Evolutionary conservation across 2,797 vertebrate species (phyloP).

Genomic region (Brachyalestes nurse): DNA sequence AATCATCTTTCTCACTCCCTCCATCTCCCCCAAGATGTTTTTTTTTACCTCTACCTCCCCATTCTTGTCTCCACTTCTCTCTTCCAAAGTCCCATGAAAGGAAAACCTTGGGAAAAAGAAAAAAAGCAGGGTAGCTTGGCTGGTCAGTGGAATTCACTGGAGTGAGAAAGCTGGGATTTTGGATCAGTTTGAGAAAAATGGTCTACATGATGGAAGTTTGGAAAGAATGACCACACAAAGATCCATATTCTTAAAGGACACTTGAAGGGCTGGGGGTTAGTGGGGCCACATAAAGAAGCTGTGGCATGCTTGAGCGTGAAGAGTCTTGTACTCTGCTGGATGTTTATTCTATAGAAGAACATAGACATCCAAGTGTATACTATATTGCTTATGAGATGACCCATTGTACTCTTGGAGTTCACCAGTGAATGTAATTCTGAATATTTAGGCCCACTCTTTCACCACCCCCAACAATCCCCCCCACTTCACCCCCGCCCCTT

Average conservation of each 20-base stretch:
- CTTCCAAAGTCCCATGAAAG: slow-evolving; percentile 50
- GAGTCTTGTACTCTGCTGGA: background rate
- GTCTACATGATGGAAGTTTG: slow-evolving; percentile 26
- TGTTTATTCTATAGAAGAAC: background rate
- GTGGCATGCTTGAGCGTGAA: background rate
- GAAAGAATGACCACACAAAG: background rate
- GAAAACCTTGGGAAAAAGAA: background rate
- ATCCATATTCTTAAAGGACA: background rate
- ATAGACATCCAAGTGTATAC: background rate
- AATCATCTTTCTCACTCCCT: slow-evolving; percentile 68
- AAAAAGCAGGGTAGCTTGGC: slow-evolving; percentile 20
- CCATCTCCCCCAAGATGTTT: slow-evolving; percentile 51
- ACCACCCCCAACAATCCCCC: too few relatives aligned
- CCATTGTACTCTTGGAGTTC: slow-evolving; percentile 55
- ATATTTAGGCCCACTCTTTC: background rate
- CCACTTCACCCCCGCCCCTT: background rate
- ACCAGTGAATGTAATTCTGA: background rate
- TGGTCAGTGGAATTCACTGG: slow-evolving; percentile 33
- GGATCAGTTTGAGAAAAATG: slow-evolving; percentile 37
- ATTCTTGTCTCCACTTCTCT: slow-evolving; percentile 24
- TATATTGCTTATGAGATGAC: slow-evolving; percentile 41
- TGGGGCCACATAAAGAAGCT: background rate
- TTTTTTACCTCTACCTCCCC: background rate
- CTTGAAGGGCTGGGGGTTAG: background rate
- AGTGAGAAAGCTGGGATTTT: slow-evolving; percentile 36